These are phyloP conservation scores for Malurus melanocephalus DNA, from an alignment of 2,113 vertebrate genomes.

Conservation along the genomic window DNA sequence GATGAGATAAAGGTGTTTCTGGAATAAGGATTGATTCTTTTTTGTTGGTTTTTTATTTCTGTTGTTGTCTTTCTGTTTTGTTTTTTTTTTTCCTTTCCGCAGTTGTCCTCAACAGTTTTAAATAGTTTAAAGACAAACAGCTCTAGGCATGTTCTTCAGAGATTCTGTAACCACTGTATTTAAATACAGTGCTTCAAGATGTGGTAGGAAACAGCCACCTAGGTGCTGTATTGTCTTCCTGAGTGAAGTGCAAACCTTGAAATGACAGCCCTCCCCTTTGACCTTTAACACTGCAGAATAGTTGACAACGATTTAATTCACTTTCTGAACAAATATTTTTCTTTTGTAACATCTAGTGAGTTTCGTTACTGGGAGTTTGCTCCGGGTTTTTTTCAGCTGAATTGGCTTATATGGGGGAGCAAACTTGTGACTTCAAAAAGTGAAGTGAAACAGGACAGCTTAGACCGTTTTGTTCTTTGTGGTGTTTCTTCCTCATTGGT, in stretches of 20 bases:
- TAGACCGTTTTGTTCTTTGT: not conserved
- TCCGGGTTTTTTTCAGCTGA: not conserved
- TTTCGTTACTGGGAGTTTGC: not conserved
- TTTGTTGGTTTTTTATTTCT: not conserved
- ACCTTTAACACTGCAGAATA: not conserved
- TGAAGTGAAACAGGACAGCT: conserved; percentile 14
- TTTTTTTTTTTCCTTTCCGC: not conserved
- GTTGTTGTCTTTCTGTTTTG: not conserved
- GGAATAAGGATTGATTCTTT: not conserved
- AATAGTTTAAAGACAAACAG: not conserved
- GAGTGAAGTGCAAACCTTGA: not conserved
- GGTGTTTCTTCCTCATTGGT: not conserved
- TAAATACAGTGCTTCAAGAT: not conserved
- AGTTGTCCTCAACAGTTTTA: not conserved
- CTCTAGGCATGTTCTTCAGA: not conserved
- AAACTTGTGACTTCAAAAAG: not conserved
- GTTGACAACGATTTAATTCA: not conserved
- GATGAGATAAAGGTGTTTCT: conserved; percentile 3
- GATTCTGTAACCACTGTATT: not conserved
- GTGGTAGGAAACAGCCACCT: not conserved
- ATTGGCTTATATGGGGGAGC: not conserved
- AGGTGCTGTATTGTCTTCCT: not conserved
- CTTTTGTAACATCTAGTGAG: not conserved
- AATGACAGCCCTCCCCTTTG: not conserved
- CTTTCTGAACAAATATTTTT: not conserved